These are phyloP conservation scores for Diorhabda sublineata DNA, from an alignment of 1,140 invertebrate species.

Conservation along the genomic window DNA sequence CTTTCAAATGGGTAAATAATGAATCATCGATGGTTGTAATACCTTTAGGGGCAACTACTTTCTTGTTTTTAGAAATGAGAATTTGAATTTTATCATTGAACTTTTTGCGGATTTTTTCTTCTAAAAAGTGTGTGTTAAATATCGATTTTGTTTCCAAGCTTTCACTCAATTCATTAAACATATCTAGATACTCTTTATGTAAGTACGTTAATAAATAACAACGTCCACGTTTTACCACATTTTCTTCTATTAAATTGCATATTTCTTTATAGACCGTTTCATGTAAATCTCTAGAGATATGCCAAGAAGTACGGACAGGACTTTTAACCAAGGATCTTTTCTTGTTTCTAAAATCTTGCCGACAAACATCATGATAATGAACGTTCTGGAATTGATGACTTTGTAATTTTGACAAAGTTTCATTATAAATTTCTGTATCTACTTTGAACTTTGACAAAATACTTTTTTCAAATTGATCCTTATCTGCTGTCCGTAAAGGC, in stretches of 20 bases:
- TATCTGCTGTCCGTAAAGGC: not conserved
- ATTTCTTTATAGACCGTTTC: too few species aligned
- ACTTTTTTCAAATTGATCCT: not conserved
- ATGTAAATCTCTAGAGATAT: too few species aligned
- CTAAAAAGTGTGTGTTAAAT: slow-evolving; percentile 25
- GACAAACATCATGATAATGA: too few species aligned
- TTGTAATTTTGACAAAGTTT: slow-evolving; percentile 21
- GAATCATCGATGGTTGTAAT: slow-evolving; percentile 28
- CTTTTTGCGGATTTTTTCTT: slow-evolving; percentile 29
- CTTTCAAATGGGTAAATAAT: slow-evolving; percentile 32
- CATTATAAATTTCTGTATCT: slow-evolving; percentile 20
- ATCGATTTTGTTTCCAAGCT: slow-evolving; percentile 15
- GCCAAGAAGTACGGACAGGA: too few species aligned
- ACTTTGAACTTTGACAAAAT: slow-evolving; percentile 16
- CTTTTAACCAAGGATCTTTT: slow-evolving; percentile 10
- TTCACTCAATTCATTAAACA: slow-evolving; percentile 19
- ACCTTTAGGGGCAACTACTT: slow-evolving; percentile 27
- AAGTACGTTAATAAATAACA: too few species aligned
- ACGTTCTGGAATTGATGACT: slow-evolving; percentile 7
- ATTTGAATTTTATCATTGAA: slow-evolving; percentile 27
- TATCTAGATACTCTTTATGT: too few species aligned
- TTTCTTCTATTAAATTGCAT: not conserved
- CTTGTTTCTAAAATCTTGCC: slow-evolving; percentile 2
- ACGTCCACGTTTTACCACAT: too few species aligned
- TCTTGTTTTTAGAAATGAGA: slow-evolving; percentile 25